Conservation (phyloP, 1,140 invertebrate genomes). For the Sminthurides bifidus region DNA sequence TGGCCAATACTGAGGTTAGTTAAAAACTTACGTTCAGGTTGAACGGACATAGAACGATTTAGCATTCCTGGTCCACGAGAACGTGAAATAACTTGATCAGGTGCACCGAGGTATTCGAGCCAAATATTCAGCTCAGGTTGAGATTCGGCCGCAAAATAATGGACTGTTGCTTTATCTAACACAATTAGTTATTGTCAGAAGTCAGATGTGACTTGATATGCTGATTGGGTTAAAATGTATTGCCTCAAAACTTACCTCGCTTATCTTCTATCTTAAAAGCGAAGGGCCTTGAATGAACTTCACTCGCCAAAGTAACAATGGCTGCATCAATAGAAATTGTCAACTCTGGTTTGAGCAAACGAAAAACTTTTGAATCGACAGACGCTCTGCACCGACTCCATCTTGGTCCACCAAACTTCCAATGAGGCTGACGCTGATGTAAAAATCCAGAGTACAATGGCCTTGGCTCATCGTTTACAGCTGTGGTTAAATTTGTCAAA, state of each 20-base stretch:
- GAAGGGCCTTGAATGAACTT: slow-evolving; percentile 30
- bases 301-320: slow-evolving; percentile 15
- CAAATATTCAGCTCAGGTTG: slow-evolving; percentile 24
- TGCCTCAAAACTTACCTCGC: slow-evolving; percentile 2
- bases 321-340: neutral
- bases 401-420: slow-evolving; percentile 24
- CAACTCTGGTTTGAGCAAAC: neutral
- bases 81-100: neutral
- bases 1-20: too few relatives aligned
- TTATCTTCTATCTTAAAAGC: slow-evolving; percentile 29
- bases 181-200: too few relatives aligned
- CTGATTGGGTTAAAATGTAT: too few relatives aligned
- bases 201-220: too few relatives aligned
- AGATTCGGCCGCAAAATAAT: slow-evolving; percentile 28
- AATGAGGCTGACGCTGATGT: slow-evolving; percentile 17
- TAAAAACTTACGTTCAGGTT: neutral
- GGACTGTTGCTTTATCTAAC: slow-evolving; percentile 16
- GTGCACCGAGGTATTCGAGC: slow-evolving; percentile 13
- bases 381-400: slow-evolving; percentile 17
- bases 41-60: slow-evolving; percentile 15
- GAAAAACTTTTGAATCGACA: neutral
- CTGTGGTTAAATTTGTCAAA: neutral
- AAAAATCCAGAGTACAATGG: slow-evolving; percentile 14
- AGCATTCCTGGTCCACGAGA: neutral
- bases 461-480: neutral